phyloP scores from a whole-genome alignment of 1,140 invertebrate genomes.

The Plectus sambesii region DNA sequence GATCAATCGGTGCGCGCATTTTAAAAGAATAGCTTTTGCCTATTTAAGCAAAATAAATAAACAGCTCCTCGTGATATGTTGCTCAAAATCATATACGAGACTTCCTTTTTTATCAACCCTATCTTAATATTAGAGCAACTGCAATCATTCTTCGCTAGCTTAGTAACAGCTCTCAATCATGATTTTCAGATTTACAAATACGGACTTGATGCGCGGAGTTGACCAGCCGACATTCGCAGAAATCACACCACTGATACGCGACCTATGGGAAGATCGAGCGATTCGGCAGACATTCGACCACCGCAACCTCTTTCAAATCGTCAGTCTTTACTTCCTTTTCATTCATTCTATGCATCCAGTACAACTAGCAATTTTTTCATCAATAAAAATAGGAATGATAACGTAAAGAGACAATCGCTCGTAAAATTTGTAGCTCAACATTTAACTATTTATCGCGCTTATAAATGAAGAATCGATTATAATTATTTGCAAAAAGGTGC shows the following conservation, averaged over 20 bases:
- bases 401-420: conserved; percentile 4
- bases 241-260: conserved; percentile 65
- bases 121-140: too few species aligned
- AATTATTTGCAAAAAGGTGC: too few species aligned
- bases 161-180: background rate
- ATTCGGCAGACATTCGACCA: conserved; percentile 78
- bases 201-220: conserved; percentile 47
- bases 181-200: conserved; percentile 23
- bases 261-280: conserved; percentile 74
- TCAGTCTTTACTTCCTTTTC: conserved; percentile 56
- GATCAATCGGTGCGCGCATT: too few species aligned
- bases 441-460: too few species aligned
- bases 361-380: background rate
- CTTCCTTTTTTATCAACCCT: too few species aligned
- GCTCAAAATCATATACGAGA: too few species aligned
- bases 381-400: conserved; percentile 3
- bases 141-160: conserved; percentile 1
- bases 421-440: too few species aligned
- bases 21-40: too few species aligned
- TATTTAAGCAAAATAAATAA: too few species aligned
- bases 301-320: conserved; percentile 87
- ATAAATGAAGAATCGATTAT: too few species aligned
- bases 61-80: too few species aligned
- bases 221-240: conserved; percentile 68
- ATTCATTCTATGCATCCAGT: too few species aligned